Evolutionary conservation across 2,797 vertebrate genomes (phyloP).

Genomic region (Lacerta bilineata): DNA sequence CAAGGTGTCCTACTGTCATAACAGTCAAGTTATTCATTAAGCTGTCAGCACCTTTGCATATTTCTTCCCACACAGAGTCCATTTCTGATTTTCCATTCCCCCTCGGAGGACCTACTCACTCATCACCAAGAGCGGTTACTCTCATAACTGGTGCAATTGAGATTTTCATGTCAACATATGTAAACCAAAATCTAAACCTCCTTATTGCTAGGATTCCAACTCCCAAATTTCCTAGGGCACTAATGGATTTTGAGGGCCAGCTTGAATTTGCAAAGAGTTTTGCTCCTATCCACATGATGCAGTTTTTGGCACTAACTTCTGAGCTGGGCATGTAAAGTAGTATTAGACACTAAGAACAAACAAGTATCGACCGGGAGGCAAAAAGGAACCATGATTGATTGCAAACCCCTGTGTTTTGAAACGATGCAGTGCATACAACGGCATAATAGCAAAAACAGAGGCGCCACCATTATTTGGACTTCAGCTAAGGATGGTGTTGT

Average conservation of each 20-base stretch:
- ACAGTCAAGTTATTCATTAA: conserved; percentile 88
- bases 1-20: conserved; percentile 86
- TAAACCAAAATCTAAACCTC: conserved; percentile 79
- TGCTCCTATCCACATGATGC: conserved; percentile 70
- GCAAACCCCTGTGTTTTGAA: conserved; percentile 68
- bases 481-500: conserved; percentile 43
- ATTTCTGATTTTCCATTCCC: conserved; percentile 80
- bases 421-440: conserved; percentile 72
- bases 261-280: conserved; percentile 65
- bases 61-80: conserved; percentile 78
- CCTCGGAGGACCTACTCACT: conserved; percentile 80
- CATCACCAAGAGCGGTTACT: conserved; percentile 78
- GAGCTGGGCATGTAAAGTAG: conserved; percentile 55
- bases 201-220: conserved; percentile 69
- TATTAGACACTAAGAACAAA: conserved; percentile 75
- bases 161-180: conserved; percentile 81
- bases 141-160: conserved; percentile 80
- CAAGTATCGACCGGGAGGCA: conserved; percentile 61
- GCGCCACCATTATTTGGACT: conserved; percentile 53
- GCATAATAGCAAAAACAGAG: conserved; percentile 68
- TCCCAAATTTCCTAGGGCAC: conserved; percentile 72
- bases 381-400: conserved; percentile 71
- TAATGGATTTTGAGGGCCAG: conserved; percentile 79
- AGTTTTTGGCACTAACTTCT: conserved; percentile 80
- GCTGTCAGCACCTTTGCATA: conserved; percentile 82